Evolutionary conservation across 2,888 invertebrate genomes (phyloP).

Genomic region (Strigamia maritima): DNA sequence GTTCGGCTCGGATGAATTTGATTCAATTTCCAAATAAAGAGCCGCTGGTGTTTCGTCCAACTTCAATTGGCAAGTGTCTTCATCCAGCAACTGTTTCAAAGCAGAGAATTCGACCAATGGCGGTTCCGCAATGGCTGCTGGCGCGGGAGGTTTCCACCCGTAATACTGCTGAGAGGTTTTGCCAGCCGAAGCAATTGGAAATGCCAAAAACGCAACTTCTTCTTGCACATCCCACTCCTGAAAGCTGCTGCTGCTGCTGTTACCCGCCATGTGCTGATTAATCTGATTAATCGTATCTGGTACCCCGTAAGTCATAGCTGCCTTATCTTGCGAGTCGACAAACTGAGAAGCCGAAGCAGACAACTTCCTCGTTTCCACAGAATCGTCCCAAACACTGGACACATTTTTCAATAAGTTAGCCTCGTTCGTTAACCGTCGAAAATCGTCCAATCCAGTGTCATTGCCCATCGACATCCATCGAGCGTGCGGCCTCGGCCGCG

Average conservation of each 20-base stretch:
- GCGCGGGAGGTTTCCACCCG: conserved; percentile 24
- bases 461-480: neutral
- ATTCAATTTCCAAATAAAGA: neutral
- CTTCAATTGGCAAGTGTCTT: neutral
- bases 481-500: too few species aligned
- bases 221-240: neutral
- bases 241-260: neutral
- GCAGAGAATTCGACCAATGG: neutral
- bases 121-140: neutral
- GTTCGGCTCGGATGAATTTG: neutral
- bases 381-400: conserved; percentile 26
- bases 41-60: neutral
- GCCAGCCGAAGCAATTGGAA: neutral
- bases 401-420: neutral
- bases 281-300: neutral
- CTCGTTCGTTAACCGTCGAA: neutral
- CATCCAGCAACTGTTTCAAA: neutral
- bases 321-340: neutral
- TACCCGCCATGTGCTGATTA: too few species aligned
- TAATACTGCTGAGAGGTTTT: conserved; percentile 32
- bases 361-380: neutral
- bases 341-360: neutral
- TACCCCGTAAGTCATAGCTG: neutral
- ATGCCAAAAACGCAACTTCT: neutral
- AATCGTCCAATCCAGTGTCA: neutral